Evolutionary conservation across 2,888 invertebrate species (phyloP).

Genomic region (Furcula furcula): DNA sequence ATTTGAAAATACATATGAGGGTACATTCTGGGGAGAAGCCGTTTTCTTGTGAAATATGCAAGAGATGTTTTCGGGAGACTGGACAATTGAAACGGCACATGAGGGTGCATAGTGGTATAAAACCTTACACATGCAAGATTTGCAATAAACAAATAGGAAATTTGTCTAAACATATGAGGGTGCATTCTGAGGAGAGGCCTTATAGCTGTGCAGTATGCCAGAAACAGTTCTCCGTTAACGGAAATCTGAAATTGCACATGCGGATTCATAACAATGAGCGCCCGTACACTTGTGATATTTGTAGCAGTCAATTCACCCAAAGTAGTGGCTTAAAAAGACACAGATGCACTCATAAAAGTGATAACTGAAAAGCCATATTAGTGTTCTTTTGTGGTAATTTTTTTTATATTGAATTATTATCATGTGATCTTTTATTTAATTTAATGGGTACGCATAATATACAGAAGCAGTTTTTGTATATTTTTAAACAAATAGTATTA

Average conservation of each 20-base stretch:
- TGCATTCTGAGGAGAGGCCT: conserved; percentile 55
- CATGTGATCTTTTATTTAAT: no score
- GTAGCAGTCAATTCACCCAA: conserved; percentile 47
- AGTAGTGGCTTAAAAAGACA: conserved; percentile 51
- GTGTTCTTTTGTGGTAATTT: no score
- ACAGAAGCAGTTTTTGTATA: no score
- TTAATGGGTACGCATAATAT: no score
- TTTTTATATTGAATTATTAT: no score
- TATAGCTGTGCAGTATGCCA: conserved; percentile 50
- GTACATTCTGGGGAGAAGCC: conserved; percentile 68
- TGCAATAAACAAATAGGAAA: conserved; percentile 72
- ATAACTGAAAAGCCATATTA: no score
- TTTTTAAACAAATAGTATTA: no score
- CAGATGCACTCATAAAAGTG: conserved; percentile 38
- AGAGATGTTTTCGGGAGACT: conserved; percentile 60
- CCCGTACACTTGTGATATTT: conserved; percentile 45
- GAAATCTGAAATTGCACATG: conserved; percentile 58
- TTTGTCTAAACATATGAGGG: conserved; percentile 63
- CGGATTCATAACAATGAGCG: conserved; percentile 45
- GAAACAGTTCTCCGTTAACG: conserved; percentile 54
- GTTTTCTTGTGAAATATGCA: conserved; percentile 59
- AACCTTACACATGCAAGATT: conserved; percentile 66
- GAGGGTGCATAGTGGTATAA: conserved; percentile 61
- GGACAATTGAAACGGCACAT: conserved; percentile 65
- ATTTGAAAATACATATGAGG: conserved; percentile 69